Percentiles rank a stretch among this genome's conserved stretches.
phyloP scores from a whole-genome alignment of 2,888 invertebrate species.

The Trichogramma evanescens region DNA sequence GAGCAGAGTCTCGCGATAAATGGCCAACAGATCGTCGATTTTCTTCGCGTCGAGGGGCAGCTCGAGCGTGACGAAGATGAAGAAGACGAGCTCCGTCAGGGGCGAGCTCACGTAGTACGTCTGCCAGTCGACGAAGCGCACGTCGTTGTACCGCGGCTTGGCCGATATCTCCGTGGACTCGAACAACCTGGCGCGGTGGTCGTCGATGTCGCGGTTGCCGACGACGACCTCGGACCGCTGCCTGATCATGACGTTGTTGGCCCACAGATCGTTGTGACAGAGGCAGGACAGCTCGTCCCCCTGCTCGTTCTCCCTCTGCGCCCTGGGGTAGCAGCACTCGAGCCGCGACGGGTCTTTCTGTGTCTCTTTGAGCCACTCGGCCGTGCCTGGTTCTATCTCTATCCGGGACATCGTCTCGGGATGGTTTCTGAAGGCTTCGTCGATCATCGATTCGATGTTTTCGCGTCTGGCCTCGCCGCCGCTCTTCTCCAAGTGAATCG shows the following conservation, averaged over 20 bases:
- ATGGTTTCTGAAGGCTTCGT: conserved; percentile 24
- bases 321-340: conserved; percentile 34
- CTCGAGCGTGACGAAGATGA: conserved; percentile 50
- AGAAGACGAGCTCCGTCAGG: conserved; percentile 53
- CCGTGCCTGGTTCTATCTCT: conserved; percentile 3
- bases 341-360: conserved; percentile 45
- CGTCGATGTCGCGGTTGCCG: conserved; percentile 50
- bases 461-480: conserved; percentile 27
- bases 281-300: conserved; percentile 45
- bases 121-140: conserved; percentile 42
- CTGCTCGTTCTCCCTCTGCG: conserved; percentile 28
- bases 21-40: conserved; percentile 48
- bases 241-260: conserved; percentile 53
- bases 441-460: conserved; percentile 18
- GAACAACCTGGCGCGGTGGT: conserved; percentile 52
- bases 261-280: conserved; percentile 53
- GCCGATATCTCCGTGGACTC: conserved; percentile 36
- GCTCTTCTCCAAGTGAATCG: conserved; percentile 35
- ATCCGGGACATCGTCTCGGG: conserved; percentile 30
- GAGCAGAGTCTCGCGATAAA: conserved; percentile 51
- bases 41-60: conserved; percentile 40
- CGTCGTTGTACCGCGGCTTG: conserved; percentile 46
- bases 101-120: conserved; percentile 36
- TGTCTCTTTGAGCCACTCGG: conserved; percentile 30
- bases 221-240: conserved; percentile 41